phyloP scores from a whole-genome alignment of 2,797 vertebrate species.

The Cryptoblepharus egeriae region DNA sequence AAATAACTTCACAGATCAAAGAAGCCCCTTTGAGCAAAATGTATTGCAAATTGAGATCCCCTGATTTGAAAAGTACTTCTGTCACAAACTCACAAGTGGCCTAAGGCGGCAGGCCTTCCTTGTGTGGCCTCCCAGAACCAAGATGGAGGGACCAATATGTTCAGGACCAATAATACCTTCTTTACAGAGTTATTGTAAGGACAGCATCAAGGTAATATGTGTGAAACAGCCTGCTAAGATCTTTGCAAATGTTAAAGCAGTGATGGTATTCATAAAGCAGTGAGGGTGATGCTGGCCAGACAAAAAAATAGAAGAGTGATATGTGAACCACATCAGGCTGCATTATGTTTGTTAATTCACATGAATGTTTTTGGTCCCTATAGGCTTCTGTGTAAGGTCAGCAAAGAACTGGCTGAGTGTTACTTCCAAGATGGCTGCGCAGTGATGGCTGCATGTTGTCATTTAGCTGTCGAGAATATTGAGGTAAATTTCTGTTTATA shows the following conservation, averaged over 20 bases:
- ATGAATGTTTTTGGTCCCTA: constrained; percentile 27
- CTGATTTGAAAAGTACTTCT: too few species aligned
- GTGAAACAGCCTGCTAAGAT: too few species aligned
- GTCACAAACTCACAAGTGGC: too few species aligned
- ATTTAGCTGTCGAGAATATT: constrained; percentile 89
- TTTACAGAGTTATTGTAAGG: too few species aligned
- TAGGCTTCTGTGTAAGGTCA: constrained; percentile 88
- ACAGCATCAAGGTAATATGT: too few species aligned
- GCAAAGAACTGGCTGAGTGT: constrained; percentile 91
- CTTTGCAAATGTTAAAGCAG: neutral
- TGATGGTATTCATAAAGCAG: too few species aligned
- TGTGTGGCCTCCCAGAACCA: too few species aligned
- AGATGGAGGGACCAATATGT: too few species aligned
- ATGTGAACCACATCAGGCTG: neutral
- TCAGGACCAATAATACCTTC: too few species aligned
- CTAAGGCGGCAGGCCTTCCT: too few species aligned
- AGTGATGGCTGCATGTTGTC: constrained; percentile 91
- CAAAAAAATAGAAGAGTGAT: neutral
- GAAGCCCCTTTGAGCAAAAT: too few species aligned
- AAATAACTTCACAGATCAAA: neutral
- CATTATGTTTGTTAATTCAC: neutral
- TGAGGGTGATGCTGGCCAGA: neutral
- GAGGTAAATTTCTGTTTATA: constrained; percentile 79
- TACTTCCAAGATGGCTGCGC: constrained; percentile 92
- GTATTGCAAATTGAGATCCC: too few species aligned